Conservation (phyloP, 1,140 invertebrate species). For the Drosophila nigromelanica region DNA sequence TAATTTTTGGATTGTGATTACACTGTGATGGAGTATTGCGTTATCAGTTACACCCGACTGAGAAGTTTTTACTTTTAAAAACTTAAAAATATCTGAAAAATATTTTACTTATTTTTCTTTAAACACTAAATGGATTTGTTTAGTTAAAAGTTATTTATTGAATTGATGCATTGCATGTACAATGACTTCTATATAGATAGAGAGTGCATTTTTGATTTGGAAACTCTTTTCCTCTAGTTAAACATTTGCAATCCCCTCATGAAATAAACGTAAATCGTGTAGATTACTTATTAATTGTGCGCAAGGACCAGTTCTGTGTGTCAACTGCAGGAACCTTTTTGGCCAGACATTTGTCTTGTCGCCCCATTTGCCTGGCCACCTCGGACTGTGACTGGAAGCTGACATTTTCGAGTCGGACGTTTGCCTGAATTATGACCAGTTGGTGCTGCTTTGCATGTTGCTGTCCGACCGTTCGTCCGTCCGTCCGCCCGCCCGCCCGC, state of each 20-base stretch:
- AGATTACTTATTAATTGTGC: conserved; percentile 47
- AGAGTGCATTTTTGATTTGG: background rate
- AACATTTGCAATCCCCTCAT: background rate
- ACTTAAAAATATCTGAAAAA: too few species aligned
- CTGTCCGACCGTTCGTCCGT: conserved; percentile 42
- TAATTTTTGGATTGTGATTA: too few species aligned
- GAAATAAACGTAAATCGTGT: conserved; percentile 5
- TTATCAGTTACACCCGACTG: too few species aligned
- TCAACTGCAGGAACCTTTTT: conserved; percentile 30
- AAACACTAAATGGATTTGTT: too few species aligned
- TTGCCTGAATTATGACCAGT: conserved; percentile 43
- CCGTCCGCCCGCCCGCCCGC: conserved; percentile 24
- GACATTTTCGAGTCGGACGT: conserved; percentile 23
- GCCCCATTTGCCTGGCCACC: conserved; percentile 12
- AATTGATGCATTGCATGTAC: too few species aligned
- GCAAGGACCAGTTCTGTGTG: conserved; percentile 21
- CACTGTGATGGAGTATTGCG: too few species aligned
- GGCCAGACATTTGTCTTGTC: conserved; percentile 43
- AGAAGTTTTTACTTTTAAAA: too few species aligned
- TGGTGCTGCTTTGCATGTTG: conserved; percentile 64
- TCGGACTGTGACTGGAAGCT: conserved; percentile 22
- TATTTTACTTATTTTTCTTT: too few species aligned
- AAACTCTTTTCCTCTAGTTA: background rate
- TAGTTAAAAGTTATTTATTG: too few species aligned
- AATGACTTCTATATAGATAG: too few species aligned